These are phyloP conservation scores for Phataginus tetradactyla DNA, from an alignment of 2,797 vertebrate genomes.

Conservation along the genomic window DNA sequence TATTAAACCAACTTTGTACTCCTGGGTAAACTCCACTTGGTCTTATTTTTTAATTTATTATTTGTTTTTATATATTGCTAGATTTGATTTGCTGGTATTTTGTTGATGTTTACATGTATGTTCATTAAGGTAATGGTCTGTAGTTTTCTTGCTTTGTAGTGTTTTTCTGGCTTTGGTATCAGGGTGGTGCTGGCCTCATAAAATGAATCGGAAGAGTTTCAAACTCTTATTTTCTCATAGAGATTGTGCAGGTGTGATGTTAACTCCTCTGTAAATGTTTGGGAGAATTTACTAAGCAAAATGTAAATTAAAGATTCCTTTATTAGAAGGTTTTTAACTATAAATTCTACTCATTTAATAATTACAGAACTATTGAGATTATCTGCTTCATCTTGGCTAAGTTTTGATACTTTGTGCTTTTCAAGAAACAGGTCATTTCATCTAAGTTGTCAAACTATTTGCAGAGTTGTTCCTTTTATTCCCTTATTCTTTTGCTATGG, in stretches of 20 bases:
- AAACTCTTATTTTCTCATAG: background rate
- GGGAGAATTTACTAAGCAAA: constrained; percentile 9
- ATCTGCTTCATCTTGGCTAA: background rate
- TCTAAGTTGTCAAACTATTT: background rate
- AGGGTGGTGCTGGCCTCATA: background rate
- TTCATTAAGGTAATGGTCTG: background rate
- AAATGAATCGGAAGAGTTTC: background rate
- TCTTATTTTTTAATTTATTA: background rate
- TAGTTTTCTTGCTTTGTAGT: background rate
- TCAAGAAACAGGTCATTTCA: background rate
- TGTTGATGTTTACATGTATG: background rate
- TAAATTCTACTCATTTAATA: constrained; percentile 13
- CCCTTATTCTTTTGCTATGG: background rate
- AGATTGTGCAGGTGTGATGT: background rate
- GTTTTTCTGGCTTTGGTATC: background rate
- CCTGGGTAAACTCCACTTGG: background rate
- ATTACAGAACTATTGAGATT: background rate
- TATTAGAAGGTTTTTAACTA: background rate
- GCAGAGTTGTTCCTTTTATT: background rate
- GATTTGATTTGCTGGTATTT: background rate
- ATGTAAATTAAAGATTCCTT: background rate
- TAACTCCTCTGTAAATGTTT: background rate
- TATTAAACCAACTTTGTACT: background rate
- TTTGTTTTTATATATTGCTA: background rate
- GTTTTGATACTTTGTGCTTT: background rate